Percentiles rank a stretch among this genome's conserved stretches.
Conservation (phyloP, 2,888 invertebrate genomes). For the Mythimna loreyi region DNA sequence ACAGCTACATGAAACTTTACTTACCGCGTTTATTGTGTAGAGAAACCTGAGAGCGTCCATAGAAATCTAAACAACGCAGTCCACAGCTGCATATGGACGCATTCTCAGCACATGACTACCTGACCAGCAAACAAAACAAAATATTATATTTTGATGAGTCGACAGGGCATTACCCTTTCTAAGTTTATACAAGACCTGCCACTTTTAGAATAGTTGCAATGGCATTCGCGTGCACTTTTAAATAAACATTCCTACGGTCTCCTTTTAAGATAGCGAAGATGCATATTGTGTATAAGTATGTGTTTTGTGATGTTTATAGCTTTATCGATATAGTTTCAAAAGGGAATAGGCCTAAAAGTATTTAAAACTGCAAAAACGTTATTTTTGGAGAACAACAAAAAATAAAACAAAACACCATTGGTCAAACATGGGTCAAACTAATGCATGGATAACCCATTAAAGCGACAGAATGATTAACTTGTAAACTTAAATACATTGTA, state of each 20-base stretch:
- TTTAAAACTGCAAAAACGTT: background rate
- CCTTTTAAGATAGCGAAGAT: conserved; percentile 11
- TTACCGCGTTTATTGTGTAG: conserved; percentile 49
- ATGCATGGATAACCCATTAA: conserved; percentile 20
- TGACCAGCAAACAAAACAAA: conserved; percentile 66
- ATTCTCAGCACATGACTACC: conserved; percentile 64
- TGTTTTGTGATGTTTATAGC: background rate
- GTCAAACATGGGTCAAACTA: conserved; percentile 40
- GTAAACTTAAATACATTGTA: conserved; percentile 43
- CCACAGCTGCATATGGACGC: conserved; percentile 68
- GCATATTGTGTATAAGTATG: background rate
- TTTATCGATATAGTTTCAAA: background rate
- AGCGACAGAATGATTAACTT: conserved; percentile 39
- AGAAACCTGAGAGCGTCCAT: conserved; percentile 70
- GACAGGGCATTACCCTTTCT: conserved; percentile 80
- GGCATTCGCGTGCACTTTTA: conserved; percentile 43
- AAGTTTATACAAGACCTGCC: conserved; percentile 53
- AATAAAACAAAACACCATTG: conserved; percentile 8
- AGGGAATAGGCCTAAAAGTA: background rate
- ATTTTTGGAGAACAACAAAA: conserved; percentile 13
- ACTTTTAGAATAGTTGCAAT: conserved; percentile 48
- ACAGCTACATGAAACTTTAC: conserved; percentile 53
- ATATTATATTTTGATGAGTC: conserved; percentile 72
- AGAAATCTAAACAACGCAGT: conserved; percentile 71
- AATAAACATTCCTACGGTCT: conserved; percentile 31